Conservation (phyloP, 2,888 invertebrate genomes). For the Ophraella communa region DNA sequence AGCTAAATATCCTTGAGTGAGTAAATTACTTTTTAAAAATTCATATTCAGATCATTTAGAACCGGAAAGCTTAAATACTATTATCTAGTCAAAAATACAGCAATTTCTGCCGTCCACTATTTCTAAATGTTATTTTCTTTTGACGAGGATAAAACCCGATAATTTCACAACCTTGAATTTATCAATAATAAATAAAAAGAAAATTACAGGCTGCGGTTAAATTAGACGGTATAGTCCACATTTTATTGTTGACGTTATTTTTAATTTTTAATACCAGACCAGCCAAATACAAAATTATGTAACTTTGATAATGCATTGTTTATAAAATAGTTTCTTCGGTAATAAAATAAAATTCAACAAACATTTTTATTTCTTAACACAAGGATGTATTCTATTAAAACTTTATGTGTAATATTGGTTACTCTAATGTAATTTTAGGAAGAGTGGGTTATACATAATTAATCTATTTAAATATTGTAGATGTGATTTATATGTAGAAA, state of each 20-base stretch:
- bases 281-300: neutral
- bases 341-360: too few relatives aligned
- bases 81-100: neutral
- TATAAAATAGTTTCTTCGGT: neutral
- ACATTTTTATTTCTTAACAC: too few relatives aligned
- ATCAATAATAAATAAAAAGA: slow-evolving; percentile 14
- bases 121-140: slow-evolving; percentile 9
- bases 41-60: neutral
- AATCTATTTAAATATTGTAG: too few relatives aligned
- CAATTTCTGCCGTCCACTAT: neutral
- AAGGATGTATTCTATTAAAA: too few relatives aligned
- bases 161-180: slow-evolving; percentile 15
- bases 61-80: neutral
- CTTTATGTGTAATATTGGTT: too few relatives aligned
- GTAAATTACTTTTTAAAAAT: neutral
- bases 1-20: neutral
- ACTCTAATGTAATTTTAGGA: too few relatives aligned
- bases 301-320: neutral
- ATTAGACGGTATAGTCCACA: slow-evolving; percentile 9
- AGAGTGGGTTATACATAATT: too few relatives aligned
- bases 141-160: neutral
- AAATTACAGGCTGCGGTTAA: slow-evolving; percentile 19
- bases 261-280: neutral
- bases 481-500: too few relatives aligned
- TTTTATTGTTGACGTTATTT: neutral